Evolutionary conservation across 2,797 vertebrate genomes (phyloP).

Genomic region (Pristis pectinata): DNA sequence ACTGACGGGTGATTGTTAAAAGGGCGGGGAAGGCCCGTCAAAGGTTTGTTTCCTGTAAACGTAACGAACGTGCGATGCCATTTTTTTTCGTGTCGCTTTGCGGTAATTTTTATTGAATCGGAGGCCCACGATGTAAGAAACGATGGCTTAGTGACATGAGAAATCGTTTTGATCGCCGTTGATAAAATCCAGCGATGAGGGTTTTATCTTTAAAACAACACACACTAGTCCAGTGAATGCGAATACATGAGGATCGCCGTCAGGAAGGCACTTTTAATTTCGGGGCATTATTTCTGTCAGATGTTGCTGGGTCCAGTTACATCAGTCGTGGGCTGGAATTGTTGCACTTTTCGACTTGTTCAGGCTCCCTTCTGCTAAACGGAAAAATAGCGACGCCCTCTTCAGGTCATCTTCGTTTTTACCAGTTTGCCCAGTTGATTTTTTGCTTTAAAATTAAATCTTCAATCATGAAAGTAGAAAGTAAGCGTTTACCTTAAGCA

Average conservation of each 20-base stretch:
- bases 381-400: background rate
- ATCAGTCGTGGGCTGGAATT: background rate
- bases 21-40: conserved; percentile 22
- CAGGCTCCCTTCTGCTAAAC: background rate
- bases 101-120: background rate
- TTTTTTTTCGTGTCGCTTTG: conserved; percentile 25
- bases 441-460: no score
- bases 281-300: no score
- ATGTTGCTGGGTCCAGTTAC: background rate
- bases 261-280: no score
- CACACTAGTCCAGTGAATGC: no score
- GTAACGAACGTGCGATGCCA: conserved; percentile 23
- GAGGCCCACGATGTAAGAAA: background rate
- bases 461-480: no score
- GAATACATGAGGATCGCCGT: no score
- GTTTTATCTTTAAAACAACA: no score
- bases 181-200: no score
- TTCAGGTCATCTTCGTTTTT: background rate
- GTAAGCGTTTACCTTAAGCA: no score
- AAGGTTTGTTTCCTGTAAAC: conserved; percentile 27
- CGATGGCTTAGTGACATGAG: background rate
- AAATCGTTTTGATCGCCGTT: background rate
- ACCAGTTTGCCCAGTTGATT: no score
- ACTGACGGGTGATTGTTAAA: background rate
- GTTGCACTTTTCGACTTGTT: background rate